Evolutionary conservation across 2,888 invertebrate species (phyloP).

Genomic region (Drosophila subsilvestris): DNA sequence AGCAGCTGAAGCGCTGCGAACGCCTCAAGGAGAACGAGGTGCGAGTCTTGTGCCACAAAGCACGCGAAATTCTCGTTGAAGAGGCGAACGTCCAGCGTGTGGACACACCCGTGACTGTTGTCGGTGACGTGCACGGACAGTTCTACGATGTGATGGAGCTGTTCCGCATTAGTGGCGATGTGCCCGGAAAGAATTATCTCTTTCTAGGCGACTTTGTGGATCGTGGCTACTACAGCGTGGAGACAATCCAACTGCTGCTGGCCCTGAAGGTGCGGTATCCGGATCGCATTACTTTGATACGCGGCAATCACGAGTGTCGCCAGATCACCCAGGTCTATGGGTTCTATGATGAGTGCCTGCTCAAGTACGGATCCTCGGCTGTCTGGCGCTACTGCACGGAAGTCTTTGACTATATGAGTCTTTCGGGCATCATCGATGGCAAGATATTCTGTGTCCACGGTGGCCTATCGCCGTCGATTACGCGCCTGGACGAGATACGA

Average conservation of each 20-base stretch:
- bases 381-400: conserved; percentile 99
- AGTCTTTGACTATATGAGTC: conserved; percentile 98
- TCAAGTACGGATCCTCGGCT: conserved; percentile 99
- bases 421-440: conserved; percentile 99
- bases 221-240: conserved; percentile 98
- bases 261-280: conserved; percentile 96
- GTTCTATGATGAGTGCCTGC: conserved; percentile 99
- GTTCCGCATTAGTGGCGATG: conserved; percentile 98
- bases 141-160: conserved; percentile 98
- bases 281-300: conserved; percentile 94
- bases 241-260: conserved; percentile 97
- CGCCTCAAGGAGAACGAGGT: conserved; percentile 92
- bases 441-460: conserved; percentile 98
- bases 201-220: conserved; percentile 99
- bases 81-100: conserved; percentile 99
- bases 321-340: conserved; percentile 99
- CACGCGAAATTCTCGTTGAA: conserved; percentile 95
- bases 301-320: conserved; percentile 99
- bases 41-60: conserved; percentile 97
- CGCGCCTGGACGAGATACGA: conserved; percentile 97
- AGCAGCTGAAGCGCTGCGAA: not conserved
- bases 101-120: conserved; percentile 98
- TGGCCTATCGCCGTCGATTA: conserved; percentile 97
- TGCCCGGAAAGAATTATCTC: conserved; percentile 98
- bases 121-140: conserved; percentile 99